Evolutionary conservation across 2,797 vertebrate genomes (phyloP), one percentile per base, ranked within the genome.

Genomic region (Rousettus madagascariensis): DNA sequence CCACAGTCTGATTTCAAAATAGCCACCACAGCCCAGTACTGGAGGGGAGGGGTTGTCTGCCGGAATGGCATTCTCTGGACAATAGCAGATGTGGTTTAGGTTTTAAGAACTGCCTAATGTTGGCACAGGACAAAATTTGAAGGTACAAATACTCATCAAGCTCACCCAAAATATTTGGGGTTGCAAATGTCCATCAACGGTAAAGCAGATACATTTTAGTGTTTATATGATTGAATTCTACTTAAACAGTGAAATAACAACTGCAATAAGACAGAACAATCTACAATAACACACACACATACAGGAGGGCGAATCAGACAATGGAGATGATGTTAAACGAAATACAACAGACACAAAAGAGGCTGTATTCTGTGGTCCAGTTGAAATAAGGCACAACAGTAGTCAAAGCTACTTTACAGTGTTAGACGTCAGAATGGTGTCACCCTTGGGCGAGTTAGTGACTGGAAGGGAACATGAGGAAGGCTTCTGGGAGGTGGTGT

Each of bases 401-500:
- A 80, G 71, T 8, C 2, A 65, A 57, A 43, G 49, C 5, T 26
- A 6, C 22, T 93, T 43, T 4, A 3, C 0, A 0, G 2, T 2
- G 9, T 77, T 38, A n/a, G 57, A 4, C 3, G 16, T 55, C 51
- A 38, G 33, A 3, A 5, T 33, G 24, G 0, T 6, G 24, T 19
- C n/a, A 17, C 0, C 20, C 7, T 33, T n/a, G 33, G 71, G 55
- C 0, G 11, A 46, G 17, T 15, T 7, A 0, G 46, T 10, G 11
- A 13, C 24, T 3, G 1, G 49, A 59, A 61, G 16, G 41, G 33
- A 8, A 6, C 0, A 19, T 2, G 16, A 78, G 19, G 55, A 63
- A 5, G 38, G 30, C 19, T 72, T 92, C n/a, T 33, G 55, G 77
- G 3, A 66, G 36, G 24, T 15, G 30, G n/a, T 1, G 36, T 63